These are phyloP conservation scores for Drosophila orena DNA, from an alignment of 1,140 invertebrate genomes.

Conservation along the genomic window DNA sequence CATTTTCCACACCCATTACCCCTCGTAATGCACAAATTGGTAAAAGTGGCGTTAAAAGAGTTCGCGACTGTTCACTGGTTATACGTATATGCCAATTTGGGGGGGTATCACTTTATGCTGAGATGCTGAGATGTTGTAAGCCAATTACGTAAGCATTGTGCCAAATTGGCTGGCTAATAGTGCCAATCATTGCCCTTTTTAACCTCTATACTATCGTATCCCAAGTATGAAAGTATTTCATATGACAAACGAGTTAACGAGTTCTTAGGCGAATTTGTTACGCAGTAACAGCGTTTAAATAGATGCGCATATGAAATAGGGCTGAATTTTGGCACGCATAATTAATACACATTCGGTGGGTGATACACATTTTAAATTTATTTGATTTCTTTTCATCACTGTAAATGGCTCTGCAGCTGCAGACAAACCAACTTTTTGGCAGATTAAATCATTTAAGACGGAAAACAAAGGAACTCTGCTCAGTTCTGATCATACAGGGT, in stretches of 20 bases:
- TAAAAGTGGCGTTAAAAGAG: conserved; percentile 40
- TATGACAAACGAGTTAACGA: not conserved
- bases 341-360: conserved; percentile 16
- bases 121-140: conserved; percentile 6
- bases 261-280: not conserved
- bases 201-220: not conserved
- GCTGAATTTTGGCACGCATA: conserved; percentile 10
- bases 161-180: not conserved
- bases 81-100: conserved; percentile 18
- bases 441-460: not conserved
- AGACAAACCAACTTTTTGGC: not conserved
- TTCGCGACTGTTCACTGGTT: conserved; percentile 27
- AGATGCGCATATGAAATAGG: conserved; percentile 28
- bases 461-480: not conserved
- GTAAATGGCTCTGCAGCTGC: too few species aligned
- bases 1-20: conserved; percentile 28
- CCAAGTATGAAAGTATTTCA: not conserved
- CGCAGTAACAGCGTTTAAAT: conserved; percentile 3
- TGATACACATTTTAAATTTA: conserved; percentile 24
- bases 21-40: conserved; percentile 41
- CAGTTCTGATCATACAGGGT: too few species aligned
- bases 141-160: not conserved
- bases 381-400: not conserved
- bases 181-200: not conserved
- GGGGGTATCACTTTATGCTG: not conserved